Evolutionary conservation across 2,797 vertebrate genomes (phyloP).

Genomic region (Chelonia mydas): DNA sequence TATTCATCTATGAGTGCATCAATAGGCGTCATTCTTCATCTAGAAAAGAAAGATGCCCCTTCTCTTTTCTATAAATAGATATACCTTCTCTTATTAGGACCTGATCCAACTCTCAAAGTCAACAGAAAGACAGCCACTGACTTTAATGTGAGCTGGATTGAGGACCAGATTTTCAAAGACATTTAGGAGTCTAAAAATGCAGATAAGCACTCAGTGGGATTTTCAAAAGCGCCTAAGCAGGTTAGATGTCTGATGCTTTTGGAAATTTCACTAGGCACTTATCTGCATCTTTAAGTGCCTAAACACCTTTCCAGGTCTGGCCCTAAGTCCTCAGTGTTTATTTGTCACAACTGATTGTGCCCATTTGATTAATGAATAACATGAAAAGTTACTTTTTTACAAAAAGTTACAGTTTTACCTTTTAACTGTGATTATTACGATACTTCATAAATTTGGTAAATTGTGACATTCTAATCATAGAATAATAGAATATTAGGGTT

Average conservation of each 20-base stretch:
- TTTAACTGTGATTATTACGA: too few species aligned
- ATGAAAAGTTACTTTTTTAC: too few species aligned
- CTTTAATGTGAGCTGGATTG: neutral
- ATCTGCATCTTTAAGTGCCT: too few species aligned
- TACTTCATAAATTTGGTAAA: too few species aligned
- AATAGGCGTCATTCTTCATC: neutral
- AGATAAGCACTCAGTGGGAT: neutral
- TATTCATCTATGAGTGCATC: fast-evolving
- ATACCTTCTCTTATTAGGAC: neutral
- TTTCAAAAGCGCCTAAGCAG: neutral
- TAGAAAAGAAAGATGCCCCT: fast-evolving
- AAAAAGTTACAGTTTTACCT: too few species aligned
- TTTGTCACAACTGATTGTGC: too few species aligned
- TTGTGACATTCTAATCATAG: too few species aligned
- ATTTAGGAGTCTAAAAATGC: neutral
- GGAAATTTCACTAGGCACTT: too few species aligned
- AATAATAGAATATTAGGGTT: too few species aligned
- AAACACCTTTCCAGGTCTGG: too few species aligned
- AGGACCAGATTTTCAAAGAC: neutral
- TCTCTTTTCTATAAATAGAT: neutral
- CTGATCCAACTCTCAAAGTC: neutral
- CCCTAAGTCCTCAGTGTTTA: too few species aligned
- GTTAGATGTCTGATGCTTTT: fast-evolving
- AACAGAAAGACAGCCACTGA: neutral
- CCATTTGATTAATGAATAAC: too few species aligned